A percentile compares a stretch with the other conserved stretches of the same genome.
These are phyloP conservation scores for Mythimna impura DNA, from an alignment of 2,888 invertebrate species.

Conservation along the genomic window DNA sequence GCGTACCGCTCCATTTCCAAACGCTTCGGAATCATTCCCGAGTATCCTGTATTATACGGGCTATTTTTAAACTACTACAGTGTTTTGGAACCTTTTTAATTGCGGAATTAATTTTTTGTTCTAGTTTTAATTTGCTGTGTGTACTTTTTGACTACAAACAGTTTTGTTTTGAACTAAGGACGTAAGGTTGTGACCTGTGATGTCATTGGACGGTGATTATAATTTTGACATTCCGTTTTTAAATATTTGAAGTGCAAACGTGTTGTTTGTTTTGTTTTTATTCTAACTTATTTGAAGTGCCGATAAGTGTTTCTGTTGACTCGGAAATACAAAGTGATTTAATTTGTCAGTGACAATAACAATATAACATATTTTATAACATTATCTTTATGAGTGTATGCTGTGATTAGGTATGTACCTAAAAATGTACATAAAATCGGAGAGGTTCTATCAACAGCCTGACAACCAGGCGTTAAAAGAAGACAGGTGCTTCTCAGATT, in stretches of 20 bases:
- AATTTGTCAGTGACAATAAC: constrained; percentile 30
- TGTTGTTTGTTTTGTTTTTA: constrained; percentile 27
- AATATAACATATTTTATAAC: not conserved
- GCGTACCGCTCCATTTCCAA: constrained; percentile 69
- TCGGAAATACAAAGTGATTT: constrained; percentile 36
- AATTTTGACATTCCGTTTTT: constrained; percentile 50
- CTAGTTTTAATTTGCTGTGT: constrained; percentile 8
- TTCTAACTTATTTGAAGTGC: constrained; percentile 15
- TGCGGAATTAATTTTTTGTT: not conserved
- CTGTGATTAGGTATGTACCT: constrained; percentile 80
- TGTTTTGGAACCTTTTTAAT: constrained; percentile 11
- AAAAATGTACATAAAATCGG: constrained; percentile 88
- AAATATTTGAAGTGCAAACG: constrained; percentile 33
- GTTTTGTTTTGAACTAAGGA: constrained; percentile 48
- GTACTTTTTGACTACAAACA: constrained; percentile 40
- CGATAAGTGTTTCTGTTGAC: constrained; percentile 31
- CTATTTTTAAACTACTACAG: not conserved
- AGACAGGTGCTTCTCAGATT: constrained; percentile 84
- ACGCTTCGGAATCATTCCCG: constrained; percentile 39
- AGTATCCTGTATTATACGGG: constrained; percentile 14
- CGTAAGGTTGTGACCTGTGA: constrained; percentile 62
- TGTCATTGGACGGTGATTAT: constrained; percentile 56
- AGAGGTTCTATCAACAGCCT: constrained; percentile 85
- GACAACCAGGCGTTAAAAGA: constrained; percentile 82
- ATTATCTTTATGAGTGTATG: constrained; percentile 42